These are phyloP conservation scores for Babyrousa celebensis DNA, from an alignment of 2,797 vertebrate species.

Conservation along the genomic window DNA sequence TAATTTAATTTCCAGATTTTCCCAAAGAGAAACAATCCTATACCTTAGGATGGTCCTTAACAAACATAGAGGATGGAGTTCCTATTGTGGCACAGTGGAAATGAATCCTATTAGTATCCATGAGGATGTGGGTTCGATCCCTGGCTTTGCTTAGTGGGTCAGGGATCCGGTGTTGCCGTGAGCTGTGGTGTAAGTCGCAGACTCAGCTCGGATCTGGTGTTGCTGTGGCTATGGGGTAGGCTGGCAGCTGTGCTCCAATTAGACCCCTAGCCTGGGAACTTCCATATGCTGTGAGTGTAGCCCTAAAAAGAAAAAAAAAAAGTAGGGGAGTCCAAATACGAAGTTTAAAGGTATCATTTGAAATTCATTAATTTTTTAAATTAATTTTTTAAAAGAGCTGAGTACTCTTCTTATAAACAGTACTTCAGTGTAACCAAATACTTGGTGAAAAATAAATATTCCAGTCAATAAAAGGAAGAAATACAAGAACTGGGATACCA, in stretches of 20 bases:
- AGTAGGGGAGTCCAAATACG: not conserved
- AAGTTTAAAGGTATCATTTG: not conserved
- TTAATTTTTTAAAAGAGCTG: not conserved
- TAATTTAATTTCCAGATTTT: constrained; percentile 29
- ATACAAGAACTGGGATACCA: not conserved
- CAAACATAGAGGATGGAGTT: not conserved
- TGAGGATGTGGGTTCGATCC: too few relatives aligned
- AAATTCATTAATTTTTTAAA: not conserved
- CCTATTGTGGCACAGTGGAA: too few relatives aligned
- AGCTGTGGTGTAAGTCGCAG: too few relatives aligned
- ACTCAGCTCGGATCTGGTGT: too few relatives aligned
- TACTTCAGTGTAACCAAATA: not conserved
- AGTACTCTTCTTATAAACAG: not conserved
- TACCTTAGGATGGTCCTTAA: constrained; percentile 12
- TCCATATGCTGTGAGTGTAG: too few relatives aligned
- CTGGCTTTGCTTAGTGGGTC: too few relatives aligned
- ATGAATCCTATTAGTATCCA: too few relatives aligned
- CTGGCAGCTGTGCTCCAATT: too few relatives aligned
- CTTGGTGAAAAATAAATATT: not conserved
- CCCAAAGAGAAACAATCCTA: constrained; percentile 17
- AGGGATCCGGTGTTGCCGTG: too few relatives aligned
- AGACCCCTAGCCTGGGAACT: too few relatives aligned
- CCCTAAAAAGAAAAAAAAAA: too few relatives aligned
- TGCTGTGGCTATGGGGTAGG: too few relatives aligned
- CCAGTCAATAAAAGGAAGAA: constrained; percentile 22